Conservation (phyloP, 2,113 vertebrate genomes). For the Dipodomys merriami region DNA sequence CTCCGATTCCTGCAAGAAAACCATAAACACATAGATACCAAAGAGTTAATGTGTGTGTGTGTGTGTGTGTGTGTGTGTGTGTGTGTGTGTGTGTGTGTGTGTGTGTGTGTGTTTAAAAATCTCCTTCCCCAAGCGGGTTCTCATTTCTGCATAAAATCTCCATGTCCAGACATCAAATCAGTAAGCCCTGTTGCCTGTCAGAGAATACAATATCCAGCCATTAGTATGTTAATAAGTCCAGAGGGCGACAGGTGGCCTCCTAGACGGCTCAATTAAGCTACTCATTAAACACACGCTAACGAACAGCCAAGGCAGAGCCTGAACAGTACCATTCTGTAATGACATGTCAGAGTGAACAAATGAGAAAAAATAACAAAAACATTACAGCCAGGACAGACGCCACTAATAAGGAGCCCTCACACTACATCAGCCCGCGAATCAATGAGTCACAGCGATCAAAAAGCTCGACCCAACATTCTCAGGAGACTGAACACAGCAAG, state of each 20-base stretch:
- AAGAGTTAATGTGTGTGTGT: slow-evolving; percentile 88
- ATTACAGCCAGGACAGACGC: slow-evolving; percentile 95
- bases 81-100: too few relatives aligned
- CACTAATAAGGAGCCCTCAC: slow-evolving; percentile 94
- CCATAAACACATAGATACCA: slow-evolving; percentile 87
- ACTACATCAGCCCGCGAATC: slow-evolving; percentile 91
- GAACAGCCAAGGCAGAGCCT: slow-evolving; percentile 95
- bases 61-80: too few relatives aligned
- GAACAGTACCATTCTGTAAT: slow-evolving; percentile 96
- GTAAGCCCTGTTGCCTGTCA: slow-evolving; percentile 96
- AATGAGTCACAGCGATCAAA: slow-evolving; percentile 92
- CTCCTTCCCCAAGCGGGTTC: slow-evolving; percentile 88
- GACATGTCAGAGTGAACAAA: slow-evolving; percentile 99
- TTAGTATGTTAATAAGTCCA: slow-evolving; percentile 99
- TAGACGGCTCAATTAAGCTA: slow-evolving; percentile 99
- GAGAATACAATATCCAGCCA: slow-evolving; percentile 98
- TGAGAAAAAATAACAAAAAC: slow-evolving; percentile 95
- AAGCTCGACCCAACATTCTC: slow-evolving; percentile 92
- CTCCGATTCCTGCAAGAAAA: slow-evolving; percentile 62
- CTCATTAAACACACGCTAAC: slow-evolving; percentile 99
- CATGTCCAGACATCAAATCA: slow-evolving; percentile 92
- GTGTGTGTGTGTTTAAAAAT: slow-evolving; percentile 83
- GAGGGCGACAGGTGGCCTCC: slow-evolving; percentile 99
- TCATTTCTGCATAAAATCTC: slow-evolving; percentile 91
- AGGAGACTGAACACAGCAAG: slow-evolving; percentile 87